These are phyloP conservation scores for Cosmopolites sordidus DNA, from an alignment of 2,888 invertebrate genomes.

Conservation along the genomic window DNA sequence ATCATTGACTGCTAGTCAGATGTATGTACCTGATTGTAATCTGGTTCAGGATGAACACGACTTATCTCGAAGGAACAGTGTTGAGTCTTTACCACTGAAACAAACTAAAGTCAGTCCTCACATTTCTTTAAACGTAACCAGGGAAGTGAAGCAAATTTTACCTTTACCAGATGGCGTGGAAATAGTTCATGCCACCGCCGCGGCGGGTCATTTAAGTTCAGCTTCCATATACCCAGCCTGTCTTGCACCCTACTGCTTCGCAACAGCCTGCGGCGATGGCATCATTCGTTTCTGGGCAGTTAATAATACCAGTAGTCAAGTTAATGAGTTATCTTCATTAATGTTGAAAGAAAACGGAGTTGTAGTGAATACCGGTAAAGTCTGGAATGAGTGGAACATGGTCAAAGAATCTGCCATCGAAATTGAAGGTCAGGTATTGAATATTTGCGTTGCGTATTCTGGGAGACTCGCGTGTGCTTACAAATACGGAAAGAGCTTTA, in stretches of 20 bases:
- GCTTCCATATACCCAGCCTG: conserved; percentile 99
- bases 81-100: conserved; percentile 49
- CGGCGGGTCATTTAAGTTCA: conserved; percentile 95
- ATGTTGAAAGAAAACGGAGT: conserved; percentile 44
- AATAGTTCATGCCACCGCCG: conserved; percentile 88
- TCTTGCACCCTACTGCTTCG: conserved; percentile 92
- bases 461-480: conserved; percentile 97
- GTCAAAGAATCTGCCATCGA: conserved; percentile 60
- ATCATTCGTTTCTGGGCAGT: conserved; percentile 81
- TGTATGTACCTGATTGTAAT: conserved; percentile 86
- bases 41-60: conserved; percentile 80
- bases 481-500: conserved; percentile 87
- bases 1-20: conserved; percentile 64
- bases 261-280: conserved; percentile 94
- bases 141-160: conserved; percentile 87
- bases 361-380: conserved; percentile 44
- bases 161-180: conserved; percentile 87
- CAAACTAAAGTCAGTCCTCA: conserved; percentile 58
- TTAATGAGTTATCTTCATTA: conserved; percentile 37
- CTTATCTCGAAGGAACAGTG: conserved; percentile 45
- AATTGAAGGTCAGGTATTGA: conserved; percentile 72
- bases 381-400: conserved; percentile 49
- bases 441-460: conserved; percentile 95
- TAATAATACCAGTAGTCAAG: conserved; percentile 35
- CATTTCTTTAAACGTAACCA: conserved; percentile 81